These are phyloP conservation scores for Lineus longissimus DNA, from an alignment of 1,140 invertebrate species.

Conservation along the genomic window DNA sequence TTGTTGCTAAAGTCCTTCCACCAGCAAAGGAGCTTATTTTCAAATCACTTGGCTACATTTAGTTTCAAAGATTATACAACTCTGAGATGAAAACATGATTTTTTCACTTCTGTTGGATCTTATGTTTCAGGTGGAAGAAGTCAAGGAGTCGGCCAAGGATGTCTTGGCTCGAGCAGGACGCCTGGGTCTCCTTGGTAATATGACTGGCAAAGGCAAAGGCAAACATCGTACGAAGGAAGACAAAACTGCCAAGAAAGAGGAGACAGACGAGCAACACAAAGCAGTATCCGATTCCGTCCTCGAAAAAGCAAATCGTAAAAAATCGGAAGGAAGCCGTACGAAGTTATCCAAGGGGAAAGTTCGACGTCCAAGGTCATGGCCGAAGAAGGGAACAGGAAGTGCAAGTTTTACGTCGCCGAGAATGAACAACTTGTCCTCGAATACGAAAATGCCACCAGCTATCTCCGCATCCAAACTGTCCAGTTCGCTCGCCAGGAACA, in stretches of 20 bases:
- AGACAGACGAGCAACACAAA: too few relatives aligned
- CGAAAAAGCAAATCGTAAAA: not conserved
- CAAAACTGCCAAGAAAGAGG: not conserved
- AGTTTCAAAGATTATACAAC: too few relatives aligned
- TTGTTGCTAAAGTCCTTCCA: too few relatives aligned
- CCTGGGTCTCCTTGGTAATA: constrained; percentile 11
- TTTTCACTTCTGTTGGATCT: too few relatives aligned
- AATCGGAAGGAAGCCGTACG: not conserved
- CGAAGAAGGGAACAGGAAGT: not conserved
- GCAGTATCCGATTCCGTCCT: too few relatives aligned
- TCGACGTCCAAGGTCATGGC: not conserved
- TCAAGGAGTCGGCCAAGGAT: constrained; percentile 31
- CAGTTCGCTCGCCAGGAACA: not conserved
- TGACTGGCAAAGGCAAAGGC: not conserved
- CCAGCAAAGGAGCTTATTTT: too few relatives aligned
- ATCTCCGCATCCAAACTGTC: not conserved
- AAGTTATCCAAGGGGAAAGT: not conserved
- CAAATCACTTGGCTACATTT: too few relatives aligned
- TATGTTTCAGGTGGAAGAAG: constrained; percentile 27
- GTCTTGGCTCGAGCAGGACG: constrained; percentile 29
- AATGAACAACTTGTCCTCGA: not conserved
- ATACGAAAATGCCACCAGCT: not conserved
- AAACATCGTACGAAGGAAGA: not conserved
- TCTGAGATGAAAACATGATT: too few relatives aligned
- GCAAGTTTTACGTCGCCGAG: not conserved